Percentiles rank a stretch among this genome's conserved stretches.
Conservation (phyloP, 2,797 vertebrate genomes). For the Coreius guichenoti region DNA sequence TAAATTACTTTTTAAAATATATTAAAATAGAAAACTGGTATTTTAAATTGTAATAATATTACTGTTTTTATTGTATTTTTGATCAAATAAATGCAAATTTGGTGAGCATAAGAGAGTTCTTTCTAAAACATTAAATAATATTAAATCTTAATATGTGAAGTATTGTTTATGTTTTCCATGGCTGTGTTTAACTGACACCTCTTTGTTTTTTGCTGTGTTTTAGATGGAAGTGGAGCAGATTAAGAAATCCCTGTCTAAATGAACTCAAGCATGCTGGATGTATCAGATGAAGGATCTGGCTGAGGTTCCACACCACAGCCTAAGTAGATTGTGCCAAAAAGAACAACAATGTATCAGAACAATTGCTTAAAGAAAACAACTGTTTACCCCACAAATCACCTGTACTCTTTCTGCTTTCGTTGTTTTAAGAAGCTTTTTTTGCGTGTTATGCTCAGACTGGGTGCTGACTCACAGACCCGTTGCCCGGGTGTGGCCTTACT, state of each 20-base stretch:
- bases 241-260: constrained; percentile 96
- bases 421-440: constrained; percentile 51
- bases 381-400: constrained; percentile 57
- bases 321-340: constrained; percentile 94
- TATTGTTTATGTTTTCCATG: neutral
- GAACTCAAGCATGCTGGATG: constrained; percentile 74
- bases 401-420: constrained; percentile 68
- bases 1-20: too few species aligned
- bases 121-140: neutral
- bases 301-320: constrained; percentile 81
- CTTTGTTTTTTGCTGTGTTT: constrained; percentile 62
- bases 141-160: neutral
- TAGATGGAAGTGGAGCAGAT: constrained; percentile 98
- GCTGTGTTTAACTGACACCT: neutral
- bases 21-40: too few species aligned
- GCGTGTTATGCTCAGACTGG: constrained; percentile 81
- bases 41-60: too few species aligned
- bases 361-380: constrained; percentile 67
- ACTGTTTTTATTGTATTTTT: neutral
- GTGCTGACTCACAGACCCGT: constrained; percentile 69
- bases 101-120: too few species aligned
- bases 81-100: neutral
- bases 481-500: constrained; percentile 51
- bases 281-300: constrained; percentile 73
- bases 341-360: constrained; percentile 60